Percentiles rank a stretch among this genome's conserved stretches.
These are phyloP conservation scores for Ceyx margarethae DNA, from an alignment of 2,113 vertebrate genomes.

Conservation along the genomic window DNA sequence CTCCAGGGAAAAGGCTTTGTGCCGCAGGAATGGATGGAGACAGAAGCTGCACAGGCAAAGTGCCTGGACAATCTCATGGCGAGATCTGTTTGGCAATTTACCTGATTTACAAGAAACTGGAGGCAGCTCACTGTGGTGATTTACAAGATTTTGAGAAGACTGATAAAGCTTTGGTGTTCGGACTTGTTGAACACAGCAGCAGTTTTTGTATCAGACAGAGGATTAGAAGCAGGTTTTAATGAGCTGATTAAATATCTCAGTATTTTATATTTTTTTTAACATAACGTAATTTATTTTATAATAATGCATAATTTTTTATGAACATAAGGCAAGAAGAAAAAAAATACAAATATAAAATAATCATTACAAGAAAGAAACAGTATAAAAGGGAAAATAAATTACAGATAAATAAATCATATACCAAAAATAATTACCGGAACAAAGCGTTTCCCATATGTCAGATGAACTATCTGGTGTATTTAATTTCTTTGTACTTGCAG, in stretches of 20 bases:
- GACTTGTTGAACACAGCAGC: not conserved
- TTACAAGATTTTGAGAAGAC: not conserved
- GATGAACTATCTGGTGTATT: not conserved
- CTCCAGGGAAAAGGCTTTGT: not conserved
- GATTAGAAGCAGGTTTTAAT: not conserved
- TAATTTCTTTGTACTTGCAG: not conserved
- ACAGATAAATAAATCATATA: not conserved
- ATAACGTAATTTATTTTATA: too few relatives aligned
- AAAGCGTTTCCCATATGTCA: not conserved
- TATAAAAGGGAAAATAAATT: slow-evolving; percentile 6
- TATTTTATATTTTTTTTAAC: not conserved
- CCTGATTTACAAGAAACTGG: not conserved
- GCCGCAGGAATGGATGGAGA: not conserved
- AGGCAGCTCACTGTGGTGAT: not conserved
- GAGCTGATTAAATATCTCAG: not conserved
- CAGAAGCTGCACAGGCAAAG: not conserved
- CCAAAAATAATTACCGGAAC: slow-evolving; percentile 3
- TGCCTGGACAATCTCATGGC: not conserved
- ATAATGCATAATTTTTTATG: not conserved
- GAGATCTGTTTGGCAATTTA: not conserved
- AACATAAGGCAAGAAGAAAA: not conserved
- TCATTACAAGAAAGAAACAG: not conserved
- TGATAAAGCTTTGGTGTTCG: not conserved
- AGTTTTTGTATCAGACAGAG: not conserved
- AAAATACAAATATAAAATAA: not conserved